Conservation (phyloP, 2,888 invertebrate genomes). For the Aleiodes testaceus region DNA sequence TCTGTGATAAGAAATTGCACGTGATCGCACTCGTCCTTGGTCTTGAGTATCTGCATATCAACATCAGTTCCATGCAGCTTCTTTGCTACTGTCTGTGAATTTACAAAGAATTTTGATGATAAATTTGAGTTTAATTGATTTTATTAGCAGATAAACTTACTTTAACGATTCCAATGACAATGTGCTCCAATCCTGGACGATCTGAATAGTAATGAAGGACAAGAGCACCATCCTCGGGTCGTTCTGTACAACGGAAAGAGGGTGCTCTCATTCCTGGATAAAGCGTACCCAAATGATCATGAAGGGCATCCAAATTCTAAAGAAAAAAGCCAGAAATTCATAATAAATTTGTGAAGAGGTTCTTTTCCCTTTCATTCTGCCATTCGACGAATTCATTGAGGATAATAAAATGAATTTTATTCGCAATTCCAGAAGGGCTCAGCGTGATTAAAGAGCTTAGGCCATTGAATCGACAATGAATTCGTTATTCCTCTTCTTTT, state of each 20-base stretch:
- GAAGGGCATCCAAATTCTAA: slow-evolving; percentile 95
- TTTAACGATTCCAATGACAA: slow-evolving; percentile 98
- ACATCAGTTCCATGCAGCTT: slow-evolving; percentile 95
- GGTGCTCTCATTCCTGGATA: slow-evolving; percentile 97
- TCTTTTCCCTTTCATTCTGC: too few species aligned
- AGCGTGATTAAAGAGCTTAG: too few species aligned
- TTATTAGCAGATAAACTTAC: slow-evolving; percentile 74
- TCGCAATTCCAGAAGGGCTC: too few species aligned
- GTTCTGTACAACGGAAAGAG: slow-evolving; percentile 94
- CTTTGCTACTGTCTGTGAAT: slow-evolving; percentile 88
- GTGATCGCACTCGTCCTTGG: slow-evolving; percentile 91
- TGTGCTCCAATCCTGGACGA: slow-evolving; percentile 93
- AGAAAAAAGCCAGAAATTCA: slow-evolving; percentile 47
- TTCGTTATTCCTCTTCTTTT: too few species aligned
- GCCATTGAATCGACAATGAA: too few species aligned
- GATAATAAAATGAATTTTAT: too few species aligned
- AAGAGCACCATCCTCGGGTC: slow-evolving; percentile 90
- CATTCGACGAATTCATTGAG: too few species aligned
- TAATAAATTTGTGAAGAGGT: too few species aligned
- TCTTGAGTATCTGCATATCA: slow-evolving; percentile 90
- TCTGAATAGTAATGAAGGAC: slow-evolving; percentile 97
- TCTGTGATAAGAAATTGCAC: slow-evolving; percentile 94
- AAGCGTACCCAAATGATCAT: slow-evolving; percentile 93
- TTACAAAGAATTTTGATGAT: background rate
- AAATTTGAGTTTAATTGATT: background rate